A percentile compares a stretch with the other conserved stretches of the same genome.
Conservation (phyloP, 1,140 invertebrate genomes). For the Eumeta japonica region DNA sequence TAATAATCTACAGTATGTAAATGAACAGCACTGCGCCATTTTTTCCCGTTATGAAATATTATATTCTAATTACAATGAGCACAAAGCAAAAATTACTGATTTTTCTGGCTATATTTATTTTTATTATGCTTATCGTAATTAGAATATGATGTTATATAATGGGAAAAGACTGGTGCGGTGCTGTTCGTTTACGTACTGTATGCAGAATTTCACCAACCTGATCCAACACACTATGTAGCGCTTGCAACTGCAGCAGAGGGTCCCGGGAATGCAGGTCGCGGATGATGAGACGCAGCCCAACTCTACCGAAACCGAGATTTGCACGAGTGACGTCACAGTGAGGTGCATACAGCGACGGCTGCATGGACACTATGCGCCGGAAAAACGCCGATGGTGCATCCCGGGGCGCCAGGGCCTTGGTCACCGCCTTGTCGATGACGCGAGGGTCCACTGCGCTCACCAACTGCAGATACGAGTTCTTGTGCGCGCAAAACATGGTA, state of each 20-base stretch:
- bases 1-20: no score
- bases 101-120: no score
- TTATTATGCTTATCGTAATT: no score
- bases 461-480: conserved; percentile 44
- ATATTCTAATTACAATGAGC: no score
- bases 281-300: conserved; percentile 28
- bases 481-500: conserved; percentile 39
- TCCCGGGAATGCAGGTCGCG: conserved; percentile 32
- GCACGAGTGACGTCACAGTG: conserved; percentile 36
- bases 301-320: conserved; percentile 29
- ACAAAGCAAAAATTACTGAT: no score
- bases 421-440: conserved; percentile 42
- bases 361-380: conserved; percentile 33
- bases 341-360: conserved; percentile 39
- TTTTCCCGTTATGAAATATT: no score
- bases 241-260: conserved; percentile 30
- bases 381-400: conserved; percentile 15
- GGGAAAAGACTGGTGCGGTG: no score
- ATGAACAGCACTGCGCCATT: no score
- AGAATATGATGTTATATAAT: no score
- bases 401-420: conserved; percentile 13
- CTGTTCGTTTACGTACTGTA: no score
- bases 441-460: conserved; percentile 34
- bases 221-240: conserved; percentile 39
- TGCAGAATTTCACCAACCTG: no score